phyloP scores from a whole-genome alignment of 1,140 invertebrate species.

The Mycetomoellerius zeteki region DNA sequence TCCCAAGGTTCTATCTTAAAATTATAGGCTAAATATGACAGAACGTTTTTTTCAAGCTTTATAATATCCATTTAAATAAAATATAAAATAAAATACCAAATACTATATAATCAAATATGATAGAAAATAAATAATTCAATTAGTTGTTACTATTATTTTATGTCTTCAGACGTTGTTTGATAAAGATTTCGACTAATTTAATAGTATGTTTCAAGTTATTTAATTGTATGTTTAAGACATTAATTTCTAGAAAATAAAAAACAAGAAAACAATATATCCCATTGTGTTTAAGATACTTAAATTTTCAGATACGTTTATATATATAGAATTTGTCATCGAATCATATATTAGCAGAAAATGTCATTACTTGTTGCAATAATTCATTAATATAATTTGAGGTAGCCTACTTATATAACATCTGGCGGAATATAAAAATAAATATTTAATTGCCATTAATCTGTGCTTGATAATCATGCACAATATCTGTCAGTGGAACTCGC shows the following conservation, averaged over 20 bases:
- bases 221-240: neutral
- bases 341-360: constrained; percentile 6
- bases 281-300: neutral
- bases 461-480: constrained; percentile 1
- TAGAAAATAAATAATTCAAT: neutral
- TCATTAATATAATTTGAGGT: constrained; percentile 9
- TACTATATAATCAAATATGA: neutral
- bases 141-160: neutral
- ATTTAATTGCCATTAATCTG: constrained; percentile 19
- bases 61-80: neutral
- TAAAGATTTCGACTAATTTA: neutral
- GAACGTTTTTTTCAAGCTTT: neutral
- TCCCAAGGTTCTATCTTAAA: neutral
- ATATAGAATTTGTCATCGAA: neutral
- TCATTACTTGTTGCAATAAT: neutral
- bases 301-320: neutral
- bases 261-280: neutral
- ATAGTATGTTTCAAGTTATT: neutral
- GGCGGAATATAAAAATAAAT: neutral
- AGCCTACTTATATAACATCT: neutral
- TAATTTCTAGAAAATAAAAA: neutral
- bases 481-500: neutral
- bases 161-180: neutral
- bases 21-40: neutral
- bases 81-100: neutral